Base-by-base conservation (phyloP, 2,113 vertebrate species). In the Zeus faber region DNA sequence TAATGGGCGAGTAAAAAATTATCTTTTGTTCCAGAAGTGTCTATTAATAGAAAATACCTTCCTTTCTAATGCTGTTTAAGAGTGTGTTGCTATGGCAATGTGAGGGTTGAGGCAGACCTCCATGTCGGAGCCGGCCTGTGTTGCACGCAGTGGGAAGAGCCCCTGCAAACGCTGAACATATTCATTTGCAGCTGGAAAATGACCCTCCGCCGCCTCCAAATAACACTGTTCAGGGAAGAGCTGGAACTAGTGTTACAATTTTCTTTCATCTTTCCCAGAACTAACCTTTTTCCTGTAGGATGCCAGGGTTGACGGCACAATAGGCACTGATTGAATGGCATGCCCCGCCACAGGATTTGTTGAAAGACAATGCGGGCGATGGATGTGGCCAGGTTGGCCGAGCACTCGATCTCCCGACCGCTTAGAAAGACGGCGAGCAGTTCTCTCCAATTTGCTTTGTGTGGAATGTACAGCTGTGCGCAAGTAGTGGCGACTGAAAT, bases 31-130 rank as follows among this genome's bases (percentile, higher is more conserved):
- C 35, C 33, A 54, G 44, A 65, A 43, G 29, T 29, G 48, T 64
- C 69, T 82, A 76, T 78, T 79, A 85, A 81, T 83, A 81, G 70
- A 53, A 37, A 57, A 76, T 77, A 39, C 76, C 76, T 69, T 73
- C 64, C 67, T 76, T 70, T 81, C 67, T 76, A 62, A 67, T 75
- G 67, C 67, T 73, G 75, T 79, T 78, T 70, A 76, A 72, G 63
- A 70, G 24, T 37, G 33, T 3, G 70, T 87, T 85, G 73, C 84
- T 63, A 80, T 85, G 75, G 84, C 16, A 53, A 81, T 57, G 27
- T 43, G 56, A 43, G 50, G 53, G 66, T 45, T 54, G 29, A 62
- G 62, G 49, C 58, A 67, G 72, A 59, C 58, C 13, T 60, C 33
- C 33, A 14, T 11, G 11, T n/a, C n/a, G n/a, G n/a, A 51, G 70